These are phyloP conservation scores for Ariopsis seemanni DNA, from an alignment of 2,113 vertebrate species.

Conservation along the genomic window DNA sequence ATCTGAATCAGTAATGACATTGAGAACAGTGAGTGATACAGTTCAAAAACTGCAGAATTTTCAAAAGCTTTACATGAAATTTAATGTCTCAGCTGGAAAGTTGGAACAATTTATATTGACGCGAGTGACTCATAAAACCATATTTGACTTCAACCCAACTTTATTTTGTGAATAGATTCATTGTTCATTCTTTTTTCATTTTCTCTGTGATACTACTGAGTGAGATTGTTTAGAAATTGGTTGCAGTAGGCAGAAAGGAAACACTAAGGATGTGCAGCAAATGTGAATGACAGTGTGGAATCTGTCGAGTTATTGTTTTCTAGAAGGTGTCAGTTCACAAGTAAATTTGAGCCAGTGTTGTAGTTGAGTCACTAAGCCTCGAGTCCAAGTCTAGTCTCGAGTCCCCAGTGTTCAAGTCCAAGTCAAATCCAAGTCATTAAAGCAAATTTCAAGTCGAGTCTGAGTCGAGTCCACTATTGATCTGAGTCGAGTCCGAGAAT, in stretches of 20 bases:
- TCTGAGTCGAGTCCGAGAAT: no score
- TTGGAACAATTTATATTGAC: conserved; percentile 7
- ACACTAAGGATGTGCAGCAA: neutral
- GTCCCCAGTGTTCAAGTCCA: no score
- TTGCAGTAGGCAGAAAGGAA: neutral
- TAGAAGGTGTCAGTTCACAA: neutral
- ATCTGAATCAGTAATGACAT: neutral
- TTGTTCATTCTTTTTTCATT: neutral
- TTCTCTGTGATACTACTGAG: neutral
- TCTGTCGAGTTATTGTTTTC: neutral
- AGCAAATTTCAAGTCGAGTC: no score
- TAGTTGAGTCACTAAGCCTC: no score
- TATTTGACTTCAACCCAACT: neutral
- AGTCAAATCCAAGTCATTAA: no score
- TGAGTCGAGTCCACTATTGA: no score
- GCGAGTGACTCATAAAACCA: neutral
- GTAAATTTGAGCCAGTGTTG: neutral
- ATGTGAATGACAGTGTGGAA: neutral
- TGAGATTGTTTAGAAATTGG: neutral
- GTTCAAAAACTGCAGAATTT: neutral
- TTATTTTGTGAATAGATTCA: neutral
- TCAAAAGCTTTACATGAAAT: neutral
- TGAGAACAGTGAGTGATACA: neutral
- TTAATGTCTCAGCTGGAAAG: neutral
- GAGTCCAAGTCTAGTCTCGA: no score